phyloP scores from a whole-genome alignment of 2,888 invertebrate genomes.

The Athetis lepigone region DNA sequence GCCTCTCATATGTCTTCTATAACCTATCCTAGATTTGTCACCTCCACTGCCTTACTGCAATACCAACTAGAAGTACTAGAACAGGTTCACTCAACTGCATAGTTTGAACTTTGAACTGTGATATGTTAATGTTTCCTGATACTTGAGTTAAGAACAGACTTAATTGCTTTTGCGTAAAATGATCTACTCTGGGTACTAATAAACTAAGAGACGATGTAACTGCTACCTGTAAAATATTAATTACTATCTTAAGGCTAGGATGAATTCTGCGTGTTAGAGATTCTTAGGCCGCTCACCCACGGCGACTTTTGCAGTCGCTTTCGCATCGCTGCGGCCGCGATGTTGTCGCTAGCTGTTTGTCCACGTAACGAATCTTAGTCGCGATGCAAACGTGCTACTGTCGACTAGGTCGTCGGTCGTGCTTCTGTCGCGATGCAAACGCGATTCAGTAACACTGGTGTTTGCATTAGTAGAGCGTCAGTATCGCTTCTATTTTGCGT shows the following conservation, averaged over 20 bases:
- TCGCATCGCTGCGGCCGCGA: no score
- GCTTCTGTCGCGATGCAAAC: no score
- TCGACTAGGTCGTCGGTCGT: no score
- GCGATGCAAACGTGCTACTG: no score
- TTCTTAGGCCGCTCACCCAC: no score
- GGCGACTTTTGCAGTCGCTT: no score
- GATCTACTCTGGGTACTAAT: not conserved
- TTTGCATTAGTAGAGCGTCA: no score
- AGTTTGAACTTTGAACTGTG: constrained; percentile 46
- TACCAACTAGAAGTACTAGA: constrained; percentile 12
- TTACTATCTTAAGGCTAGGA: constrained; percentile 16
- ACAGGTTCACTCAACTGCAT: constrained; percentile 28
- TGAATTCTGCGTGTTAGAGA: not conserved
- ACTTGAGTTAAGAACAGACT: constrained; percentile 40
- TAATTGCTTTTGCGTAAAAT: constrained; percentile 47
- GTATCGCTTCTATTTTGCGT: no score
- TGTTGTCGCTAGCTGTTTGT: no score
- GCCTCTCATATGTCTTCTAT: no score
- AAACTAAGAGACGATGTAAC: not conserved
- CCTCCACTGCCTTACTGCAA: not conserved
- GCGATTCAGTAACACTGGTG: no score
- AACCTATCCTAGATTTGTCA: not conserved
- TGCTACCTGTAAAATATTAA: not conserved
- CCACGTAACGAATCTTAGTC: no score
- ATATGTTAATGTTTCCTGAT: constrained; percentile 52